Base-by-base conservation (phyloP, 2,888 invertebrate genomes). In the Tortrix viridana region DNA sequence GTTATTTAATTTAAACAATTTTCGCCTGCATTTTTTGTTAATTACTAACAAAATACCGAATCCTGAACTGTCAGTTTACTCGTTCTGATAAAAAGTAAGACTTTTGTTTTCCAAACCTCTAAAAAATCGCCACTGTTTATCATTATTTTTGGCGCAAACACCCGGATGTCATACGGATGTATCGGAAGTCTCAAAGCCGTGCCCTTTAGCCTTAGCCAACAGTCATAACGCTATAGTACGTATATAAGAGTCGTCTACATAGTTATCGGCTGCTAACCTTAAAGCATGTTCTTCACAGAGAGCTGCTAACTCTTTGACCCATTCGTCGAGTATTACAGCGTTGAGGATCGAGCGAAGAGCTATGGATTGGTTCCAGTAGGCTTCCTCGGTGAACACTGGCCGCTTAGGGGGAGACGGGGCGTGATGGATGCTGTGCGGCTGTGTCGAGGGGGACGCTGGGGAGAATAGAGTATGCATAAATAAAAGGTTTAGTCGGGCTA, bases 221-320 rank as follows among this genome's bases (percentile, higher is more conserved):
- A 88, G 90, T 92, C 91, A 92, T 92, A 92, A 92, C 3, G 85
- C 82, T 60, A 92, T 88, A 0, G 83, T 80, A 22, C 85, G 76
- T 7, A 89, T 71, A 52, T 87, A 90, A 0, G 81, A 80, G 23
- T 88, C 86, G 20, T 91, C 89, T 67, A 88, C 88, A 65, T 83
- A 85, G 56, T 74, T 73, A 5, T 81, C 76, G 0, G 85, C 79
- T 0, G 90, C 79, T 1, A 90, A 70, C 47, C 89, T 77, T 1
- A 96, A 92, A 5, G 97, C 95, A 83, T 99, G 99, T 85, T 99
- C 99, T 84, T 98, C 97, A 67, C 98, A 96, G 61, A 99, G 93
- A 14, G 99, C 98, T 0, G 99, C 97, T 65, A 99, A 90, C 88
- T 99, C 98, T 84, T 98, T 98, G 0, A 98, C 93, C 96, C 99